Percentiles rank a stretch among this genome's conserved stretches.
phyloP scores from a whole-genome alignment of 2,888 invertebrate genomes.

The Melanostoma mellinum region DNA sequence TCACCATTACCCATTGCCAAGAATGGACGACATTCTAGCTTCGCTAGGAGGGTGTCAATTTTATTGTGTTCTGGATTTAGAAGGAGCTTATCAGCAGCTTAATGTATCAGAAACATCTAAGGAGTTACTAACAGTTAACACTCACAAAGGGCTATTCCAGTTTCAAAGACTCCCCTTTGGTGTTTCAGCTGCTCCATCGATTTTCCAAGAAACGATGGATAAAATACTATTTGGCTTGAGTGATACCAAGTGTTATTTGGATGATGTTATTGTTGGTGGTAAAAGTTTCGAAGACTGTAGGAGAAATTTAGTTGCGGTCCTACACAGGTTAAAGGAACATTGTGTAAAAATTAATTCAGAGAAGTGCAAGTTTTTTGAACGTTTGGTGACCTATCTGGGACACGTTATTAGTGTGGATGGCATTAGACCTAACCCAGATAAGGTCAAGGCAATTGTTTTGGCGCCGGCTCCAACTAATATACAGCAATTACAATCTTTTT shows the following conservation, averaged over 20 bases:
- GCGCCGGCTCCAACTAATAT: slow-evolving; percentile 55
- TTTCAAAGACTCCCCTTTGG: background rate
- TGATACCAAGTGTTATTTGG: slow-evolving; percentile 2
- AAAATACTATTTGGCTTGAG: background rate
- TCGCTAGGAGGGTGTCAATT: background rate
- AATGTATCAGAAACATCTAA: background rate
- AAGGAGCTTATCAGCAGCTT: background rate
- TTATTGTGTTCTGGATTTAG: background rate
- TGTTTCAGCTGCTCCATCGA: background rate
- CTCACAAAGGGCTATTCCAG: background rate
- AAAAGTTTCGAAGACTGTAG: background rate
- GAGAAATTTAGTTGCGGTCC: no score
- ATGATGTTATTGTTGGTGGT: slow-evolving; percentile 25
- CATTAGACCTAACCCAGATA: slow-evolving; percentile 44
- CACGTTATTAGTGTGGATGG: slow-evolving; percentile 23
- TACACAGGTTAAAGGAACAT: slow-evolving; percentile 18
- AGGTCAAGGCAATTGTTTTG: slow-evolving; percentile 41
- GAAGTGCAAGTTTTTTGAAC: slow-evolving; percentile 30
- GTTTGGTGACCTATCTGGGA: slow-evolving; percentile 34
- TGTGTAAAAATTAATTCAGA: slow-evolving; percentile 35
- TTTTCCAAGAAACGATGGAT: background rate
- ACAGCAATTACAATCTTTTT: slow-evolving; percentile 44
- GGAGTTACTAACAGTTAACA: background rate
- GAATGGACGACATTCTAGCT: background rate
- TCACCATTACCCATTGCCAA: background rate